Conservation (phyloP, 2,797 vertebrate genomes). For the Myripristis murdjan region DNA sequence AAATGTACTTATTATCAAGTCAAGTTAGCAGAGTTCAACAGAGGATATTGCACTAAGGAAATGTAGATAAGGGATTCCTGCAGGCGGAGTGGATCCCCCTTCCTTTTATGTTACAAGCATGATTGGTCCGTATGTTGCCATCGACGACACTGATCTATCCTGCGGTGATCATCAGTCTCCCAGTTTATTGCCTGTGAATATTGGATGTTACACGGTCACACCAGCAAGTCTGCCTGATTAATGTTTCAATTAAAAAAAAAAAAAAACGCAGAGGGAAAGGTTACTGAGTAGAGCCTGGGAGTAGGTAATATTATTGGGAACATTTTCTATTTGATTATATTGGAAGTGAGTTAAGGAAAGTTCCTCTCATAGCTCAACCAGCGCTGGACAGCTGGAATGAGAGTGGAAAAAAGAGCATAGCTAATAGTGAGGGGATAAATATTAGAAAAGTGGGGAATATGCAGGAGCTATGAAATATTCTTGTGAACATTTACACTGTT, state of each 20-base stretch:
- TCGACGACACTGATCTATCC: slow-evolving; percentile 42
- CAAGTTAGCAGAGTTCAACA: slow-evolving; percentile 58
- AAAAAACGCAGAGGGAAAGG: slow-evolving; percentile 35
- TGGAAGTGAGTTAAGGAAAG: slow-evolving; percentile 63
- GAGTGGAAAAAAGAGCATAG: slow-evolving; percentile 36
- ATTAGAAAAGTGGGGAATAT: slow-evolving; percentile 33
- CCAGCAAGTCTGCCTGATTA: slow-evolving; percentile 58
- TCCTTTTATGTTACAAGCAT: slow-evolving; percentile 55
- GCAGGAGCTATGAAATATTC: slow-evolving; percentile 42
- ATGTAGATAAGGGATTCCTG: slow-evolving; percentile 64
- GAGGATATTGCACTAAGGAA: slow-evolving; percentile 56
- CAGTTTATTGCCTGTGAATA: slow-evolving; percentile 58
- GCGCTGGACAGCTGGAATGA: slow-evolving; percentile 41
- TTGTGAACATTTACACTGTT: slow-evolving; percentile 37
- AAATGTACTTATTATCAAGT: slow-evolving; percentile 60
- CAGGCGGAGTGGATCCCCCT: slow-evolving; percentile 76
- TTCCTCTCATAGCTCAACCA: slow-evolving; percentile 53
- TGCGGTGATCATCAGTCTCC: slow-evolving; percentile 38
- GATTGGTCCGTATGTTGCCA: slow-evolving; percentile 36
- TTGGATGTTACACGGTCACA: slow-evolving; percentile 25
- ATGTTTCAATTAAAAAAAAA: slow-evolving; percentile 70
- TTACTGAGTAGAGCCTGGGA: slow-evolving; percentile 46
- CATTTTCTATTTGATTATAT: slow-evolving; percentile 67
- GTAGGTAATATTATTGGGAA: slow-evolving; percentile 54
- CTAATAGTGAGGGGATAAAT: slow-evolving; percentile 48